A percentile compares a stretch with the other conserved stretches of the same genome.
phyloP scores from a whole-genome alignment of 2,113 vertebrate species.

The Centrocercus urophasianus region DNA sequence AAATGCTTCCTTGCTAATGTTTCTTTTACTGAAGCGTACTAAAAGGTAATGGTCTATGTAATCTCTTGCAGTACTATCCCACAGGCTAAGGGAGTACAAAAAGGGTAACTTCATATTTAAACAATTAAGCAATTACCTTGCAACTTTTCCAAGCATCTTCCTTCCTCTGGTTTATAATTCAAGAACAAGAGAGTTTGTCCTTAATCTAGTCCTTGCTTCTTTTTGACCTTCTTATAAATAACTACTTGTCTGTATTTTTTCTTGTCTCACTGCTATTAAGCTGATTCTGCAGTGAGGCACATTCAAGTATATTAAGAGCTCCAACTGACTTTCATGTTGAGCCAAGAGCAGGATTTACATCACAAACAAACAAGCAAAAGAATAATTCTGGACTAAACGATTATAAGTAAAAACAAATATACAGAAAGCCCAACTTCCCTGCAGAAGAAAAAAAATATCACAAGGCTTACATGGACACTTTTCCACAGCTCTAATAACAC shows the following conservation, averaged over 20 bases:
- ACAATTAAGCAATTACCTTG: neutral
- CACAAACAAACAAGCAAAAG: neutral
- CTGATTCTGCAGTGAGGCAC: neutral
- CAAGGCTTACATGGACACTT: neutral
- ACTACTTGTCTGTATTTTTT: neutral
- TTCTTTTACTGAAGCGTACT: conserved; percentile 6
- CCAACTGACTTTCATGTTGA: neutral
- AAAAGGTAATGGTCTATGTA: neutral
- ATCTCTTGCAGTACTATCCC: neutral
- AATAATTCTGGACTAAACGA: neutral
- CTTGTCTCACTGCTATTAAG: neutral
- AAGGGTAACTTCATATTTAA: neutral
- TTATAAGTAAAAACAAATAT: neutral
- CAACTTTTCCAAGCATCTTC: neutral
- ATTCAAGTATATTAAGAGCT: neutral
- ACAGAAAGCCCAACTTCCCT: neutral
- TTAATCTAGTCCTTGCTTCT: neutral
- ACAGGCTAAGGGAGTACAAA: neutral
- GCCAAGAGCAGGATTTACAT: neutral
- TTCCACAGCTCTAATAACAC: neutral
- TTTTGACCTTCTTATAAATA: neutral
- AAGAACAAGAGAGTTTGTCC: neutral
- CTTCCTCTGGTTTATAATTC: neutral
- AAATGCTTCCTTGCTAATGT: neutral
- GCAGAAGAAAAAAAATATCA: neutral